Evolutionary conservation across 2,113 vertebrate species (phyloP).

Genomic region (Bombycilla garrulus): DNA sequence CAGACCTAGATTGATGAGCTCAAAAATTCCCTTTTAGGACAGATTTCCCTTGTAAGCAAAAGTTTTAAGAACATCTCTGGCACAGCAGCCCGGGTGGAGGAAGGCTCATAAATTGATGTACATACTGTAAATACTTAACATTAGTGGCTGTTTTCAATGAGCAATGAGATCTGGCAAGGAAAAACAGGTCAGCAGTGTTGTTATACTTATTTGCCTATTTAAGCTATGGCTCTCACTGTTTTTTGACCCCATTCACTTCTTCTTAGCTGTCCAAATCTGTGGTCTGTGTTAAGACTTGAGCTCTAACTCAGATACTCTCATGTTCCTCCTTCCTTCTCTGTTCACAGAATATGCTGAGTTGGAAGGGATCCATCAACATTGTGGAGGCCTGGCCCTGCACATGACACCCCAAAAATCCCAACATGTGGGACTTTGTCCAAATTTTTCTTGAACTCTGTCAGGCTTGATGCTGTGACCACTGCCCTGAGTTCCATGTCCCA

Average conservation of each 20-base stretch:
- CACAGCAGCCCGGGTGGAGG: not conserved
- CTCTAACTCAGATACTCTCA: not conserved
- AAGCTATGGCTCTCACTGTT: not conserved
- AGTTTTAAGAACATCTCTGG: not conserved
- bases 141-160: not conserved
- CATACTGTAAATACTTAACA: not conserved
- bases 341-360: not conserved
- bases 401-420: not conserved
- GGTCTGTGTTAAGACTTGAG: not conserved
- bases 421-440: rapidly evolving
- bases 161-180: not conserved
- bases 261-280: not conserved
- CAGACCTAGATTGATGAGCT: not conserved
- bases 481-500: not conserved
- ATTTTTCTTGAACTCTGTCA: not conserved
- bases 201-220: not conserved
- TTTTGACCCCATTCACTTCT: not conserved
- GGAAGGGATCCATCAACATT: not conserved
- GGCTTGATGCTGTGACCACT: not conserved
- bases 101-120: not conserved
- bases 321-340: not conserved
- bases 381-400: not conserved
- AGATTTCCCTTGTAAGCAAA: not conserved
- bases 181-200: not conserved
- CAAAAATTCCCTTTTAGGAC: not conserved